Evolutionary conservation across 2,113 vertebrate genomes (phyloP), one percentile per base, ranked within the genome.

Genomic region (Notarius lentiginosus): DNA sequence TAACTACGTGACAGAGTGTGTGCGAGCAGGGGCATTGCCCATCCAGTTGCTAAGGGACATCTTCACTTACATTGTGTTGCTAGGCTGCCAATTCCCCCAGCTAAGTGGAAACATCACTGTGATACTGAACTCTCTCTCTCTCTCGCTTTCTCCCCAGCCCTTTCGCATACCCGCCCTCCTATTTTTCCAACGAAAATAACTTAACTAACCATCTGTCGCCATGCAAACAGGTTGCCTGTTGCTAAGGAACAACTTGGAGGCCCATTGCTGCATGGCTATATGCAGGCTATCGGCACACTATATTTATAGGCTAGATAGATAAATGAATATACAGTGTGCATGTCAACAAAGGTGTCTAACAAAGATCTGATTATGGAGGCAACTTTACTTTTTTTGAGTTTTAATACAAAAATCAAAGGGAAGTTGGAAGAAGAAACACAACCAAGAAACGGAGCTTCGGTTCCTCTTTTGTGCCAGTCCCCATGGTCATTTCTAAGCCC

Each of bases 181-280:
- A 90, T 87, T 87, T 88, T 90, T 92, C 92, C 91, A 94, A 93
- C 92, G 88, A 95, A 95, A 95, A 95, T 95, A 95, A 95, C 94
- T 95, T 94, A 91, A 93, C 92, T 94, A 94, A 93, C 95, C 95
- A 94, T 95, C 95, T 95, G 94, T 94, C 93, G 92, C 91, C 90
- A 92, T 91, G 91, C 94, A 92, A 92, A 91, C 92, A 93, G 92
- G 93, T 93, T 91, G 92, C 89, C 91, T 92, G 95, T 95, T 96
- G 94, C 95, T 94, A 94, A 93, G 94, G 90, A 95, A 95, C 95
- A 93, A 94, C 92, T 95, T 89, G 83, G 91, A 91, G 88, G 87
- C 86, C 90, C 89, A 82, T 88, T 85, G 58, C 72, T 66, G 34
- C 27, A 83, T 63, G 51, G 63, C 81, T 79, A 87, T 79, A 87